Conservation (phyloP, 2,797 vertebrate genomes). For the Phalanger gymnotis region DNA sequence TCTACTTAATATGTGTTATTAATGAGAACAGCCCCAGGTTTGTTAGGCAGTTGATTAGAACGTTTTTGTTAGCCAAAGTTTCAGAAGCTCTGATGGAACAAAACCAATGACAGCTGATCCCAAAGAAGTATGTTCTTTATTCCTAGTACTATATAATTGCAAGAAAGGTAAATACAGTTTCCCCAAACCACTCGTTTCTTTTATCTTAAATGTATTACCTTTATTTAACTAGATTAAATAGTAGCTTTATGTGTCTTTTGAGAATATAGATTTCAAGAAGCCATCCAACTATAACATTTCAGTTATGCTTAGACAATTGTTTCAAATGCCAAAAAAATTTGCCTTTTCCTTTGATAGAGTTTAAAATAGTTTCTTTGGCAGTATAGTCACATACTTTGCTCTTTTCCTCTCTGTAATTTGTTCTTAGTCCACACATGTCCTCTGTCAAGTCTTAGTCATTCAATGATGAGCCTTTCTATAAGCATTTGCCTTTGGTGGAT, state of each 20-base stretch:
- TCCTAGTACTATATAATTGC: background rate
- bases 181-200: background rate
- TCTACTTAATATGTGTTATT: background rate
- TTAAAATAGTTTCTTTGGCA: background rate
- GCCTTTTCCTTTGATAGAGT: constrained; percentile 24
- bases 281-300: constrained; percentile 15
- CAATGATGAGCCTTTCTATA: background rate
- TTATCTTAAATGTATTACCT: background rate
- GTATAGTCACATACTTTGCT: background rate
- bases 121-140: background rate
- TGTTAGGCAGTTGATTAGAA: background rate
- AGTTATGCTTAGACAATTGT: background rate
- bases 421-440: background rate
- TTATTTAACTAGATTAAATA: background rate
- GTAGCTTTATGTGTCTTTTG: background rate
- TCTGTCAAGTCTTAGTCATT: background rate
- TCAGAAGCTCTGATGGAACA: background rate
- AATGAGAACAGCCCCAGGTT: background rate
- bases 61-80: background rate
- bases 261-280: constrained; percentile 3
- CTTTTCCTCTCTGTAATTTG: background rate
- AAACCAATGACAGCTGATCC: background rate
- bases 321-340: background rate
- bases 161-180: background rate
- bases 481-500: background rate